Base-by-base conservation (phyloP, 2,888 invertebrate species). In the Cheilosia variabilis region DNA sequence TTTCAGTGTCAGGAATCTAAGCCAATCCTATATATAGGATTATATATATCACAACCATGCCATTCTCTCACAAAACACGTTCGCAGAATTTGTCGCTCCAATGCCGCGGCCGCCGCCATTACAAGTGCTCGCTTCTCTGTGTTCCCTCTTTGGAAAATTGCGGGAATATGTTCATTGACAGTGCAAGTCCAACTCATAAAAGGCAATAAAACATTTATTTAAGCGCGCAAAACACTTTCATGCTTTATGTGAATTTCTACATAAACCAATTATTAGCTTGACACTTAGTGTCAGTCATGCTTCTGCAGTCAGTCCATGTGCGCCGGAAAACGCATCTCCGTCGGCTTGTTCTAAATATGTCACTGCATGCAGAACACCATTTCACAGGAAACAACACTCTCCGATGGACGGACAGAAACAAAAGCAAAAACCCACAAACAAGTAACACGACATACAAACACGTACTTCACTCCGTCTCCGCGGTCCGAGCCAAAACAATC, bases 351-450 rank as follows among this genome's bases (percentile, higher is more conserved):
- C 86, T 72, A 77, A 77, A 86, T 86, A 65, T 80, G 80, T 80
- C 84, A 60, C 71, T 69, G 52, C 83, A 84, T 78, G 84, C 79
- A 84, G 84, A 75, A 79, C 79, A 84, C 66, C 62, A 65, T 79
- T 86, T 86, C 80, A 66, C 71, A 80, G 66, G 80, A 86, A 86
- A 86, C 80, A 79, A 86, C 80, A 86, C 80, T 86, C 80, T 75
- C 50, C 34, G 34, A 22, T 47, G 45, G 53, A 43, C 47, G 75
- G 55, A 75, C 68, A 41, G 37, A 75, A 58, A 57, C 31, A 43
- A 34, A 50, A 58, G 27, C 41, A 52, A 75, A 58, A 69, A 65
- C 43, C 1, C 60, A 57, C 62, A 65, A 78, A 72, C 84, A 76
- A 69, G 76, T 66, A 60, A 53, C 37, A 66, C 76, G n/a, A 71